Evolutionary conservation across 1,140 invertebrate genomes (phyloP), one percentile per base, ranked within the genome.

Genomic region (Camponotus pennsylvanicus): DNA sequence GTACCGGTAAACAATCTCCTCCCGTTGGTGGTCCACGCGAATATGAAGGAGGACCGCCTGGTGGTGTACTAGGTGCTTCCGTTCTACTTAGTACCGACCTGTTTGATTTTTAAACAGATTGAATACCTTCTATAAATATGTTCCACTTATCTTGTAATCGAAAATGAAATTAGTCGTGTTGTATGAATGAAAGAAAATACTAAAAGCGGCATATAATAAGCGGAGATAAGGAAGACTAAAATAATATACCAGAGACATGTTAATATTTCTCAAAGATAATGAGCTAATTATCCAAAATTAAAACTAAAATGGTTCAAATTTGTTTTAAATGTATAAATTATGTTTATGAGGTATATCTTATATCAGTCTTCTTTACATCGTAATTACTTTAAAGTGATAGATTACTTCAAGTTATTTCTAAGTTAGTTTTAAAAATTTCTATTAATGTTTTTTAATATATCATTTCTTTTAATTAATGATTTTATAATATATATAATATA

Each of bases 31-130:
- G 96, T 32, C 96, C 97, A 61, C 96, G 94, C 15, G 96, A 96
- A 91, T 97, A 97, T 15, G 96, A 96, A 49, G 96, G 96, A 59
- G 96, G 96, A 27, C 96, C 96, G 66, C 95, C 96, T 34, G 96
- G 95, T 84, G 96, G 96, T 75, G 96, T 96, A 77, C 94, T 95
- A n/a, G 95, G 96, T 71, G 95, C 95, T 71, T 94, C 93, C 75
- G 86, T 93, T 93, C 91, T 91, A 84, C 91, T 93, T 61, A 92
- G 67, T 79, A 92, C 86, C 49, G 92, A 92, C 86, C 94, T 94
- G 75, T 76, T 79, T 7, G 64, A 79, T 75, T 75, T 80, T 42
- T 64, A 86, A 34, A 70, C 8, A 86, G 11, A 89, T 40, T 69
- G 27, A 77, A 89, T 77, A 59, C 13, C 9, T 27, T 27, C 27